A percentile compares a stretch with the other conserved stretches of the same genome.
These are phyloP conservation scores for Anaspis maculata DNA, from an alignment of 2,888 invertebrate genomes.

Conservation along the genomic window DNA sequence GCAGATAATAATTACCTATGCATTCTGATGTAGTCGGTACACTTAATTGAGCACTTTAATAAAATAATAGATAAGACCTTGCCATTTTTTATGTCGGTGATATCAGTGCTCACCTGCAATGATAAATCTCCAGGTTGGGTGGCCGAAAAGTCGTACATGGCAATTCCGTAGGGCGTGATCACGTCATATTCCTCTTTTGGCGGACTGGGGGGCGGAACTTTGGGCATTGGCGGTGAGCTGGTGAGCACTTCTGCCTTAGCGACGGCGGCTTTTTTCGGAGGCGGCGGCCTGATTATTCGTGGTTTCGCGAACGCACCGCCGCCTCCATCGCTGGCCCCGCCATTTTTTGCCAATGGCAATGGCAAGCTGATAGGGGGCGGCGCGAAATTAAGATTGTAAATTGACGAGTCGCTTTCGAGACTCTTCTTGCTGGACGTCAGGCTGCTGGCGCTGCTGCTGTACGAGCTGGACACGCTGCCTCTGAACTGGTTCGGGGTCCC, in stretches of 20 bases:
- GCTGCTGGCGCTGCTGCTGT: slow-evolving; percentile 45
- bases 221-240: slow-evolving; percentile 58
- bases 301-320: slow-evolving; percentile 40
- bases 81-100: no score
- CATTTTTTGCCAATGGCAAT: no score
- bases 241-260: slow-evolving; percentile 6
- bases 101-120: slow-evolving; percentile 57
- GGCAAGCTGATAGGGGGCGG: neutral
- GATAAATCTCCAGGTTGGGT: slow-evolving; percentile 69
- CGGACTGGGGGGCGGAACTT: slow-evolving; percentile 68
- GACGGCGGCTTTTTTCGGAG: slow-evolving; percentile 36
- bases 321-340: slow-evolving; percentile 5
- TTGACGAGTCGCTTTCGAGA: slow-evolving; percentile 53
- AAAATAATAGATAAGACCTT: neutral
- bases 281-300: slow-evolving; percentile 63
- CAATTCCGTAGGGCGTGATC: slow-evolving; percentile 62
- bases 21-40: no score
- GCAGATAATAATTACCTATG: no score
- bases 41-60: neutral
- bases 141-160: slow-evolving; percentile 69
- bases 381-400: slow-evolving; percentile 5
- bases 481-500: slow-evolving; percentile 34
- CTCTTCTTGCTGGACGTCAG: slow-evolving; percentile 70
- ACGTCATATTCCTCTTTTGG: slow-evolving; percentile 44
- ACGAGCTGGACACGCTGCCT: slow-evolving; percentile 39